Base-by-base conservation (phyloP, 2,113 vertebrate genomes). In the Macquaria ambigua region DNA sequence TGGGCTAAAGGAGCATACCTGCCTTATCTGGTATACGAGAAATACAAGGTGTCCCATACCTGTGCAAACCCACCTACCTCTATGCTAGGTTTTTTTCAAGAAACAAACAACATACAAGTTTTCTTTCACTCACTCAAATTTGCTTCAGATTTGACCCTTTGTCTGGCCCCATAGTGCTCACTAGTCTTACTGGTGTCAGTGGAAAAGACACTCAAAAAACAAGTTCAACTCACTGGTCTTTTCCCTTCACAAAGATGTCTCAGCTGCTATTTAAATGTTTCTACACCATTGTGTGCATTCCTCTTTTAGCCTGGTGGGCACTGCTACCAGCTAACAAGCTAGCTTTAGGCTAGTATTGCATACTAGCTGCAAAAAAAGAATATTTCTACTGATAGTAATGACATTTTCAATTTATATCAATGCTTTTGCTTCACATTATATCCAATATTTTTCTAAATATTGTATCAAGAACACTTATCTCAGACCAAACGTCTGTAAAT, bases 231-330 rank as follows among this genome's bases (percentile, higher is more conserved):
- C 39, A 5, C 10, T 50, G 1, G 25, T 68, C 41, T 68, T 69
- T 82, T 48, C 28, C 31, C 10, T 34, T 31, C 79, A 74, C 34
- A 28, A 28, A 52, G 31, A 31, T 50, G 28, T 28, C 59, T 61
- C 43, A 53, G 73, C 43, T n/a, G 66, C 11, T 53, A 4, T 82
- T 70, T 59, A 77, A 53, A 53, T 72, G 15, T 28, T 37, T 23
- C 25, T 34, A n/a, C 73, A 62, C 18, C 2, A 1, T 34, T 62
- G 41, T 16, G 18, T 48, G 73, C 25, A 48, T 75, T 62, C 39
- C 25, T 69, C 76, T 69, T 59, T 34, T 20, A 23, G 64, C 28
- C 39, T 59, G 6, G 1, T 8, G 37, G 34, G 28, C 43, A 41
- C 11, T 39, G 64, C 39, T 34, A 16, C 64, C 14, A 64, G 66